Base-by-base conservation (phyloP, 2,888 invertebrate species). In the Spisula solida region DNA sequence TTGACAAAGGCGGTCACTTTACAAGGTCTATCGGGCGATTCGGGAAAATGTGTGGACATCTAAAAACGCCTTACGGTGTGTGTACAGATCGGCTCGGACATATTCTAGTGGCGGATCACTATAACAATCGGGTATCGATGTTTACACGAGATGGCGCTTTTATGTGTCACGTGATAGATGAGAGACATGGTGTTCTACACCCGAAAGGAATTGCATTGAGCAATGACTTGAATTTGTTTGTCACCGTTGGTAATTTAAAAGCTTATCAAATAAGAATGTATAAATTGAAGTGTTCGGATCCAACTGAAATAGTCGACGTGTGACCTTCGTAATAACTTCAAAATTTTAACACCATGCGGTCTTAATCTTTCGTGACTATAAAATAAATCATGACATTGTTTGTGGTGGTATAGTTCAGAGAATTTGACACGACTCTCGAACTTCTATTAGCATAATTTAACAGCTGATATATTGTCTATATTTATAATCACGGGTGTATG, bases 31-130 rank as follows among this genome's bases (percentile, higher is more conserved):
- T 97, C 90, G 97, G 97, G 0, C 95, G 96, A 20, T 96, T 96
- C 87, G 97, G 97, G 12, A 96, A 96, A 87, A 96, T 95, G 0
- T 96, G 96, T 83, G 97, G 97, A 10, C 96, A 97, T 87, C 96
- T 97, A 85, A 97, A 97, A 92, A 97, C 96, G 47, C 97, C 97
- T 0, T 97, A 97, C 55, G 97, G 97, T 8, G 94, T 97, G 14
- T 97, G 97, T 47, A 96, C 97, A 5, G 97, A 97, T 92, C 94
- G 94, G 14, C 95, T 96, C 70, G 97, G 97, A 86, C 97, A 97
- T 88, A 96, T 97, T 87, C 93, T 97, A 14, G 97, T 97, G 5
- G 97, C 97, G 5, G 97, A 97, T 88, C 97, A 97, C 96, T 97
- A 97, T 90, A 97, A 97, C 94, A 94, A 95, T 82, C 90, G 96